A percentile compares a stretch with the other conserved stretches of the same genome.
phyloP scores from a whole-genome alignment of 64 coral and sea anemone genomes.

The Trachythela sp. region DNA sequence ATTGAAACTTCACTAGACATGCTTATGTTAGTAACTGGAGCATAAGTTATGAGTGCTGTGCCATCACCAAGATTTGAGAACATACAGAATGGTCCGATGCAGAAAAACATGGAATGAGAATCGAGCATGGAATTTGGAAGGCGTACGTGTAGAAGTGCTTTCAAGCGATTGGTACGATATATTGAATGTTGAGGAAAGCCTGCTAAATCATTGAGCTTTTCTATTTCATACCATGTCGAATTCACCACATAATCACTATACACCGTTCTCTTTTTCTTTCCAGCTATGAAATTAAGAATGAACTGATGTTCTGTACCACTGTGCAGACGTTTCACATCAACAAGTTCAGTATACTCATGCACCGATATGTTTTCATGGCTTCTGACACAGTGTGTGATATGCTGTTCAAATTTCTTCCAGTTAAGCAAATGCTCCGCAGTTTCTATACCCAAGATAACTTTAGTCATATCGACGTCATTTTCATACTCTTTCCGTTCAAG shows the following conservation, averaged over 20 bases:
- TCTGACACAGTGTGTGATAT: constrained; percentile 28
- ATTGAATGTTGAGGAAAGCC: background rate
- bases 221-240: constrained; percentile 61
- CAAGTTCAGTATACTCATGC: background rate
- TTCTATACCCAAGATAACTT: constrained; percentile 56
- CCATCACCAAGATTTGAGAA: constrained; percentile 68
- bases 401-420: constrained; percentile 46
- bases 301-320: background rate
- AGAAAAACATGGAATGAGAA: constrained; percentile 73
- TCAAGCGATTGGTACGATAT: constrained; percentile 41
- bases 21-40: constrained; percentile 57
- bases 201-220: constrained; percentile 41
- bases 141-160: constrained; percentile 51
- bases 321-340: constrained; percentile 26
- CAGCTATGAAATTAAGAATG: background rate
- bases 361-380: background rate
- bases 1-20: constrained; percentile 20
- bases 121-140: constrained; percentile 39
- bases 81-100: constrained; percentile 56
- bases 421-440: constrained; percentile 63
- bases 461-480: constrained; percentile 28
- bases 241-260: constrained; percentile 35
- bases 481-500: constrained; percentile 42
- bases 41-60: constrained; percentile 59
- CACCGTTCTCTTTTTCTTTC: background rate